Conservation (phyloP, 2,797 vertebrate species). For the Gymnopithys bicolor region DNA sequence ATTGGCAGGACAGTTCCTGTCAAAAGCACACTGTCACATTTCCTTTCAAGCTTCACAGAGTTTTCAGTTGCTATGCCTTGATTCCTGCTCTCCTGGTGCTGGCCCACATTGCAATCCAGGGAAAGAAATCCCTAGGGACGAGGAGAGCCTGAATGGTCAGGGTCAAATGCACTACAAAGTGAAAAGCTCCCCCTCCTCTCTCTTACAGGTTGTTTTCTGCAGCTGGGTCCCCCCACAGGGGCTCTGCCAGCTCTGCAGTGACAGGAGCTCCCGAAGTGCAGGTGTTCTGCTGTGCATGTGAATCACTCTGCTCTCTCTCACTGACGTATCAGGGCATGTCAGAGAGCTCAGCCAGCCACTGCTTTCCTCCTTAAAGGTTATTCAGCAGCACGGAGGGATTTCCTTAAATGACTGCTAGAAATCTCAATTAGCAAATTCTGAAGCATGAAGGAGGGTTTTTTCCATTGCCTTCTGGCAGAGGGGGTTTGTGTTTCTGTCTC, state of each 20-base stretch:
- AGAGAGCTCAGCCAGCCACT: constrained; percentile 9
- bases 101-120: not conserved
- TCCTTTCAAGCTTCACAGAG: not conserved
- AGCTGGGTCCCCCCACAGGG: not conserved
- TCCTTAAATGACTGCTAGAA: not conserved
- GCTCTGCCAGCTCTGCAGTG: not conserved
- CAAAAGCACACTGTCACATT: fast-evolving
- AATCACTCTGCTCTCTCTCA: not conserved
- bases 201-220: not conserved
- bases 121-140: not conserved
- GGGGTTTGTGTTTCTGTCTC: not conserved
- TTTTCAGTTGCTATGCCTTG: not conserved
- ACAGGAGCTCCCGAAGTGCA: not conserved
- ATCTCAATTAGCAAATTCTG: not conserved
- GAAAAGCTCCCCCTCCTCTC: not conserved
- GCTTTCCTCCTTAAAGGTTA: not conserved
- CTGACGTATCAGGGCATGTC: not conserved
- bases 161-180: not conserved
- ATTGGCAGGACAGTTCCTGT: fast-evolving
- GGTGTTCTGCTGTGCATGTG: fast-evolving
- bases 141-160: not conserved
- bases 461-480: not conserved
- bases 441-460: not conserved
- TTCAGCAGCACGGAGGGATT: not conserved
- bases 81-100: not conserved